A percentile compares a stretch with the other conserved stretches of the same genome.
Evolutionary conservation across 2,113 vertebrate species (phyloP).

Genomic region (Pagrus major): DNA sequence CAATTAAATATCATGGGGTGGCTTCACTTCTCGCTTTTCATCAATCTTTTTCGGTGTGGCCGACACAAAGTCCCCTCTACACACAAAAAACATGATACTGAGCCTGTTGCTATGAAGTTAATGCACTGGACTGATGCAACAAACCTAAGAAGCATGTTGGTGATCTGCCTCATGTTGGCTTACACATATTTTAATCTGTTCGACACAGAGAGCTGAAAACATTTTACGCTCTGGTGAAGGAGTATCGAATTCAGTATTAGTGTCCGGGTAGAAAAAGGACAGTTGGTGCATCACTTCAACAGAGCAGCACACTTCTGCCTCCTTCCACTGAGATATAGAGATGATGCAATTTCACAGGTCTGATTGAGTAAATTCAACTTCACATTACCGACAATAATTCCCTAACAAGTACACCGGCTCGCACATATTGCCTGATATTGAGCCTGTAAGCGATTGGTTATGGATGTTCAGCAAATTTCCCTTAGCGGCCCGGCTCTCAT

Average conservation of each 20-base stretch:
- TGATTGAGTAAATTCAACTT: slow-evolving; percentile 22
- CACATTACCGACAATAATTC: background rate
- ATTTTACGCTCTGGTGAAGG: background rate
- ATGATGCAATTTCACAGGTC: slow-evolving; percentile 55
- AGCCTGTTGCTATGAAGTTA: background rate
- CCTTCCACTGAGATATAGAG: background rate
- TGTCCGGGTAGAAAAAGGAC: background rate
- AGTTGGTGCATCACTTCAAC: background rate
- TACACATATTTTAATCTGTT: background rate
- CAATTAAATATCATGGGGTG: no score
- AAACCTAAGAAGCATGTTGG: background rate
- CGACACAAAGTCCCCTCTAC: no score
- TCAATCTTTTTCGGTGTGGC: no score
- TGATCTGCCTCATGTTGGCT: background rate
- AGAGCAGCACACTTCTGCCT: slow-evolving; percentile 2
- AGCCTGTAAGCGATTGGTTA: slow-evolving; percentile 40
- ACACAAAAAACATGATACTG: background rate
- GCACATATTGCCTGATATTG: background rate
- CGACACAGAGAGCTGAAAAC: no score
- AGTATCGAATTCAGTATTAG: background rate
- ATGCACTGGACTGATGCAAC: background rate
- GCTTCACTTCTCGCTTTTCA: no score
- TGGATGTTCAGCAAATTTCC: slow-evolving; percentile 33
- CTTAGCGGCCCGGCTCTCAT: background rate
- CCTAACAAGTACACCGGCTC: background rate